Conservation (phyloP, 1,140 invertebrate species). For the Drosophila hydei region DNA sequence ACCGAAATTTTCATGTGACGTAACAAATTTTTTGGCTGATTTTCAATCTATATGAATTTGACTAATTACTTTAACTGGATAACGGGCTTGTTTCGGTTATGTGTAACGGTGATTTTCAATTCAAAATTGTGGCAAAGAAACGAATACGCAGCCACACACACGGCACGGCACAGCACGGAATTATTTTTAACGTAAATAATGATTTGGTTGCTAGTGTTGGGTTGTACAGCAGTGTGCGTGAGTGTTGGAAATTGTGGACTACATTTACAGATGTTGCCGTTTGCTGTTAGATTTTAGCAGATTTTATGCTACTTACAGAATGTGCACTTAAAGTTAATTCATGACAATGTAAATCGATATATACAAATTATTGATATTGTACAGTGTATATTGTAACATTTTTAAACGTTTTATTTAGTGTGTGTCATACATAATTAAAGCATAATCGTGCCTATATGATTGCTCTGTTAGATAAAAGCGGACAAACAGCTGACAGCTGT, state of each 20-base stretch:
- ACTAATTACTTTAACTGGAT: conserved; percentile 5
- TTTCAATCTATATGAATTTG: conserved; percentile 8
- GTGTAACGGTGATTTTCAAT: conserved; percentile 34
- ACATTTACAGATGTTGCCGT: not conserved
- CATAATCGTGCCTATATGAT: not conserved
- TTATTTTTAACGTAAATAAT: conserved; percentile 55
- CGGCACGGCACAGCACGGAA: conserved; percentile 30
- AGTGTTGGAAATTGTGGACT: conserved; percentile 21
- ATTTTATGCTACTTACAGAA: not conserved
- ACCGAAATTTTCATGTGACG: conserved; percentile 47
- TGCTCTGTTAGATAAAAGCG: not conserved
- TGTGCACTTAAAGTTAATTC: not conserved
- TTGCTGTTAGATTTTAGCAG: conserved; percentile 8
- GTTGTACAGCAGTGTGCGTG: not conserved
- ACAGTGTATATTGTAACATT: no score
- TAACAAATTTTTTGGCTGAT: conserved; percentile 34
- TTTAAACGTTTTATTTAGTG: not conserved
- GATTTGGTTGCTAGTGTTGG: conserved; percentile 39
- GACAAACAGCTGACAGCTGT: conserved; percentile 3
- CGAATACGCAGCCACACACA: conserved; percentile 21
- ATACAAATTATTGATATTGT: no score
- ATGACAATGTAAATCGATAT: no score
- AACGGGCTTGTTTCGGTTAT: not conserved
- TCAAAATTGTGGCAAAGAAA: conserved; percentile 22
- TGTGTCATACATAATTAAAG: not conserved